phyloP scores from a whole-genome alignment of 2,797 vertebrate genomes.

The Synaphobranchus kaupii region DNA sequence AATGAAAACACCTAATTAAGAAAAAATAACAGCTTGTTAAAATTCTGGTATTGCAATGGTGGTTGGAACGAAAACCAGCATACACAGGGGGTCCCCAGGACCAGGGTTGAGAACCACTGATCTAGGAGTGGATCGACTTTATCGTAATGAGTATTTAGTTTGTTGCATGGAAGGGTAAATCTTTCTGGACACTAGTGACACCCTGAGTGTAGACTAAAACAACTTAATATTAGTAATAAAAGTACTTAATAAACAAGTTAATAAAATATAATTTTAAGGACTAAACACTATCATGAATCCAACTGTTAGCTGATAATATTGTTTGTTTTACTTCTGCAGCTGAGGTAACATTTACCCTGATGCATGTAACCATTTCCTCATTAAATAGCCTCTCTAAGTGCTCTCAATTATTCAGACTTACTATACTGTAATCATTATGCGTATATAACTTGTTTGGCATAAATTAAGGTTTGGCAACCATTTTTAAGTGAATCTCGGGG shows the following conservation, averaged over 20 bases:
- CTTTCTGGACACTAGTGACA: background rate
- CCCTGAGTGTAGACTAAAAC: background rate
- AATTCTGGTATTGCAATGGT: too few relatives aligned
- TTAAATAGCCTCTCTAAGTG: background rate
- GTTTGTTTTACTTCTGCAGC: background rate
- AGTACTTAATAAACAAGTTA: background rate
- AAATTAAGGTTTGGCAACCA: background rate
- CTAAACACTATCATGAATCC: too few relatives aligned
- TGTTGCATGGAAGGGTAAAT: background rate
- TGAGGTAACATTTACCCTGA: background rate
- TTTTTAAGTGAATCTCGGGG: background rate
- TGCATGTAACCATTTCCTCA: background rate
- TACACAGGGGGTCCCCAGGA: too few relatives aligned
- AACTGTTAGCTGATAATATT: background rate
- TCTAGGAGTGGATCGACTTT: background rate
- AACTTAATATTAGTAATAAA: background rate
- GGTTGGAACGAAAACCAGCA: too few relatives aligned
- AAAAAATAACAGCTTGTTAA: too few relatives aligned
- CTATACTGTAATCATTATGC: background rate
- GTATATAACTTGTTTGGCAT: background rate
- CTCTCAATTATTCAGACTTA: background rate
- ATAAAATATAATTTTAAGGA: background rate
- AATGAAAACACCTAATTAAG: too few relatives aligned
- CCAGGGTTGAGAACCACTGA: too few relatives aligned
- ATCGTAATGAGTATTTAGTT: background rate